Evolutionary conservation across 2,113 vertebrate genomes (phyloP).

Genomic region (Mus pahari): DNA sequence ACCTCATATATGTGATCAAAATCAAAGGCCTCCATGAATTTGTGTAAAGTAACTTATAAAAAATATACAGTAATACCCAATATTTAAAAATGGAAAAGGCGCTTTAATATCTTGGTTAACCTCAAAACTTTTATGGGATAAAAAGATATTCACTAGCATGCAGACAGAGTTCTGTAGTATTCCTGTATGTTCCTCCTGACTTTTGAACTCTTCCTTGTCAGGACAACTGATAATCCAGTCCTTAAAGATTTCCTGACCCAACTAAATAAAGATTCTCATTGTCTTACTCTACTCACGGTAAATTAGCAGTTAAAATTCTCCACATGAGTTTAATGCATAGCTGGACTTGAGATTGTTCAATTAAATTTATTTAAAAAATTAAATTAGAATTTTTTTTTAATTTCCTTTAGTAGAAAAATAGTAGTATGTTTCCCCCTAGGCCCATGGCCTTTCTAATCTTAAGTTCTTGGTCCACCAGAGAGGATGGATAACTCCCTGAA

Average conservation of each 20-base stretch:
- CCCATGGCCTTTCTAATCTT: neutral
- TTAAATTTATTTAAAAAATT: neutral
- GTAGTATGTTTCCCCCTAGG: neutral
- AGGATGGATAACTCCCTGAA: neutral
- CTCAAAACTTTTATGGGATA: constrained; percentile 18
- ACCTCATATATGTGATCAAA: neutral
- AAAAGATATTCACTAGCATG: neutral
- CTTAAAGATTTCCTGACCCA: neutral
- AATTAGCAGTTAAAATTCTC: neutral
- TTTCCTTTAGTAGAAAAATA: neutral
- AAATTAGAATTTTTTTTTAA: neutral
- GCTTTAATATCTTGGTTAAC: neutral
- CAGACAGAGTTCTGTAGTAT: neutral
- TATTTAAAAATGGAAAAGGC: neutral
- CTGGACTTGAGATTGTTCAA: neutral
- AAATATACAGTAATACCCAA: neutral
- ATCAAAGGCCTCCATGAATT: constrained; percentile 4
- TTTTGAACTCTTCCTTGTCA: neutral
- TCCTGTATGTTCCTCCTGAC: neutral
- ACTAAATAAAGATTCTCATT: neutral
- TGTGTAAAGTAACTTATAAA: neutral
- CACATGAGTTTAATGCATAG: neutral
- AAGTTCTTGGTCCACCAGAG: neutral
- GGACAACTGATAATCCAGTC: neutral
- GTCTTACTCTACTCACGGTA: neutral